Conservation (phyloP, 2,888 invertebrate species). For the Conomelus anceps region DNA sequence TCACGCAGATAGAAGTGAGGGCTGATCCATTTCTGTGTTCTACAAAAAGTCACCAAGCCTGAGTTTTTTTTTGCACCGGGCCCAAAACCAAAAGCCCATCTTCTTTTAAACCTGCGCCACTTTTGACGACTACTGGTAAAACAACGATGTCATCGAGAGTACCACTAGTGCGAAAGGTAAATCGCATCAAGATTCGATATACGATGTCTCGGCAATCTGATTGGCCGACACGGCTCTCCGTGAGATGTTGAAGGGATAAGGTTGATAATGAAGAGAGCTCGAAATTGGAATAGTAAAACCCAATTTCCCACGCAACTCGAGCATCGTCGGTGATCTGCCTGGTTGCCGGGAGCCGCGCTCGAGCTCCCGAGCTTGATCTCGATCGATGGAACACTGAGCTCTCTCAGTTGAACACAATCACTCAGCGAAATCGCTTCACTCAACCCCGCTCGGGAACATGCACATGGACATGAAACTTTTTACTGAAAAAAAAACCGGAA, state of each 20-base stretch:
- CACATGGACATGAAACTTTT: not conserved
- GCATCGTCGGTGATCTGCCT: not conserved
- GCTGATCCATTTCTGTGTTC: no score
- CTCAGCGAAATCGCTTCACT: not conserved
- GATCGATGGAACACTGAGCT: not conserved
- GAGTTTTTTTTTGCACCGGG: no score
- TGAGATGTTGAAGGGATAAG: not conserved
- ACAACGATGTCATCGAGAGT: not conserved
- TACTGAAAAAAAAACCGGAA: not conserved
- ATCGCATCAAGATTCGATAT: not conserved
- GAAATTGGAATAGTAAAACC: not conserved
- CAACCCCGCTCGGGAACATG: not conserved
- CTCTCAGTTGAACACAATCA: not conserved
- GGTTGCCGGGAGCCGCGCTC: not conserved
- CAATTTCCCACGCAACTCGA: not conserved
- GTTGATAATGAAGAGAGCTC: not conserved
- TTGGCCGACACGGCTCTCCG: not conserved
- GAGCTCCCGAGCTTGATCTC: not conserved
- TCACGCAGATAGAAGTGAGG: no score
- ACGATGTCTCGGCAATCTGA: not conserved
- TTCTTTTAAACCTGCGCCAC: no score
- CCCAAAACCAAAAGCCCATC: no score
- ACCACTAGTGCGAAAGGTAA: not conserved
- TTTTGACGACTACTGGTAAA: not conserved
- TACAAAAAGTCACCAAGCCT: no score